Percentiles rank a stretch among this genome's conserved stretches.
Evolutionary conservation across 2,113 vertebrate species (phyloP).

Genomic region (Psophia crepitans): DNA sequence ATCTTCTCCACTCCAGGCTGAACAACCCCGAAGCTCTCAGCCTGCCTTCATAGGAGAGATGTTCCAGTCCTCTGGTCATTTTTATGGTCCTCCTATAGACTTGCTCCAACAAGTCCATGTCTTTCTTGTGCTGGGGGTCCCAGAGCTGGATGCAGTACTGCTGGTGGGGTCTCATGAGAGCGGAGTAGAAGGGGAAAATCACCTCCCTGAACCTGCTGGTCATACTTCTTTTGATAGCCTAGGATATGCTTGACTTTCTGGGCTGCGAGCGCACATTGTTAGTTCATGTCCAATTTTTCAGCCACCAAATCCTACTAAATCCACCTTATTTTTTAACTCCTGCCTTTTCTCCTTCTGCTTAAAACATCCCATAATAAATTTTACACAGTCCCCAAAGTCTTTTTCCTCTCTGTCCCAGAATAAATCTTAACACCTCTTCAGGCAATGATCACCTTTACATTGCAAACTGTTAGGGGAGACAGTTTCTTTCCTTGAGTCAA

Average conservation of each 20-base stretch:
- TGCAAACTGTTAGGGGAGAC: neutral
- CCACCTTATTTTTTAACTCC: neutral
- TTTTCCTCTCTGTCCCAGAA: neutral
- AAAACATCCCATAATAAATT: neutral
- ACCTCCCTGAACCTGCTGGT: neutral
- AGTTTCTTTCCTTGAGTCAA: neutral
- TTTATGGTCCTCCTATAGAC: neutral
- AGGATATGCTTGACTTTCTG: neutral
- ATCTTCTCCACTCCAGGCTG: neutral
- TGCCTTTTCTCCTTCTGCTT: neutral
- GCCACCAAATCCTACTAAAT: neutral
- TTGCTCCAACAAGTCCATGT: rapidly evolving
- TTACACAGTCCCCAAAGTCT: neutral
- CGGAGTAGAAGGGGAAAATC: neutral
- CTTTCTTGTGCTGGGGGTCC: neutral
- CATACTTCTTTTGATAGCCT: neutral
- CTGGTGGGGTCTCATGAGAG: neutral
- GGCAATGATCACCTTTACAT: neutral
- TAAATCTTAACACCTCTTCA: neutral
- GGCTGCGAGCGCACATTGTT: rapidly evolving
- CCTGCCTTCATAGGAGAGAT: neutral
- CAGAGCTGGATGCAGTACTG: neutral
- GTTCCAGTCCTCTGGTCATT: neutral
- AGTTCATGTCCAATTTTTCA: neutral
- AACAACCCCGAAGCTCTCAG: neutral